phyloP scores from a whole-genome alignment of 2,113 vertebrate genomes.

The Struthidea cinerea region DNA sequence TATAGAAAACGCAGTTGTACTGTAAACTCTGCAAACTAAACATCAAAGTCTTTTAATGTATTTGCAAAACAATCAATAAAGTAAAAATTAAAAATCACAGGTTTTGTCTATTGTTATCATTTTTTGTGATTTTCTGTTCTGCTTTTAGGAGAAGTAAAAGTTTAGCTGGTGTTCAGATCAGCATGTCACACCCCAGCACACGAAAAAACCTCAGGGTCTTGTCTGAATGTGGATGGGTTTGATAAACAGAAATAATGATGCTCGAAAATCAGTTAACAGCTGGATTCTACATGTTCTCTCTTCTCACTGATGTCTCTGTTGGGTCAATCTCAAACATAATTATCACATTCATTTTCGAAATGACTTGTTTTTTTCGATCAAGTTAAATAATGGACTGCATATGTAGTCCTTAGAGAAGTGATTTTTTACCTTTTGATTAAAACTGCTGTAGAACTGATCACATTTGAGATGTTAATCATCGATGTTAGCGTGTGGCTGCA shows the following conservation, averaged over 20 bases:
- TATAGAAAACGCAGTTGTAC: background rate
- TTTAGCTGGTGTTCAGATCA: background rate
- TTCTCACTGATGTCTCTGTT: background rate
- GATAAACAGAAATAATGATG: conserved; percentile 14
- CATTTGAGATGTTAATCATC: background rate
- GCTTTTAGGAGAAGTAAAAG: background rate
- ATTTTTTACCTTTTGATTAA: conserved; percentile 27
- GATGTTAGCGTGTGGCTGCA: background rate
- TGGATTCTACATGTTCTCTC: background rate
- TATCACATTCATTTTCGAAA: background rate
- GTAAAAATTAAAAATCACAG: background rate
- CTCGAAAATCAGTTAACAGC: background rate
- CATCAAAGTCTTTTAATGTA: background rate
- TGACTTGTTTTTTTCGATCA: conserved; percentile 18
- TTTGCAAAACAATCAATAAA: conserved; percentile 56
- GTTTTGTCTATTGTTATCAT: background rate
- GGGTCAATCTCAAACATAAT: conserved; percentile 3
- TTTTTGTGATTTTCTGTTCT: background rate
- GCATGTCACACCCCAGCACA: background rate
- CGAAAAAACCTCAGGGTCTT: background rate
- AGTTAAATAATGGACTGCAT: background rate
- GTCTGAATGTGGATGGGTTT: background rate
- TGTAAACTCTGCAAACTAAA: conserved; percentile 29
- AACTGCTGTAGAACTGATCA: background rate
- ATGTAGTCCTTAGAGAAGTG: background rate